Evolutionary conservation across 2,113 vertebrate species (phyloP), one percentile per base, ranked within the genome.

Genomic region (Dissostichus mawsoni): DNA sequence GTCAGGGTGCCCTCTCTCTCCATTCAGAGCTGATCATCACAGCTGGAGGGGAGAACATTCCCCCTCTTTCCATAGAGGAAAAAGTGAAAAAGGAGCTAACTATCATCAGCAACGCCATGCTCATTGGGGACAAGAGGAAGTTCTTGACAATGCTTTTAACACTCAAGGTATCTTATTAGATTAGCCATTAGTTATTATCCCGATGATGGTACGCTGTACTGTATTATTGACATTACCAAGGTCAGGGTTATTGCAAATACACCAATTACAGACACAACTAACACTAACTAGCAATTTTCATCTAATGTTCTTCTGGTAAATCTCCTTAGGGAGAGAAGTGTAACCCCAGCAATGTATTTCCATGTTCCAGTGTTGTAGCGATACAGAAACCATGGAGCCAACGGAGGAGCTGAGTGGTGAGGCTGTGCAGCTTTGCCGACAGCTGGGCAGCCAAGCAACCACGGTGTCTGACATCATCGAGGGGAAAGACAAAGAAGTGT

Each of bases 81-180:
- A 95, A 95, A 0, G 94, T 97, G 80, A 98, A 97, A 82, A 94
- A 75, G 14, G 95, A 97, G 67, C 81, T 97, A n/a, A 95, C 96
- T 0, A 93, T 97, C 75, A 77, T 97, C 70, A 97, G 96, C 81
- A 96, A 95, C 0, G 95, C 95, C 79, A 93, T 98, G 94, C 92
- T 98, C 48, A 94, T 97, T 9, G 96, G 96, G 14, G 97, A 97
- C 84, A 95, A 92, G 84, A 96, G 90, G 85, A 98, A 97, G 87
- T 97, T 97, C 92, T 89, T 97, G 73, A 96, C 97, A 53, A 95
- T 97, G 93, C 89, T 98, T 62, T 92, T 97, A 61, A 97, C 96
- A 8, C 76, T 97, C 61, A 98, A 97, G 96, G 97, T 97, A 91
- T 41, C 36, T 41, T 41, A 29, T 29, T 8, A 41, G 8, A 81